Evolutionary conservation across 2,888 invertebrate genomes (phyloP).

Genomic region (Eurytoma adleriae): DNA sequence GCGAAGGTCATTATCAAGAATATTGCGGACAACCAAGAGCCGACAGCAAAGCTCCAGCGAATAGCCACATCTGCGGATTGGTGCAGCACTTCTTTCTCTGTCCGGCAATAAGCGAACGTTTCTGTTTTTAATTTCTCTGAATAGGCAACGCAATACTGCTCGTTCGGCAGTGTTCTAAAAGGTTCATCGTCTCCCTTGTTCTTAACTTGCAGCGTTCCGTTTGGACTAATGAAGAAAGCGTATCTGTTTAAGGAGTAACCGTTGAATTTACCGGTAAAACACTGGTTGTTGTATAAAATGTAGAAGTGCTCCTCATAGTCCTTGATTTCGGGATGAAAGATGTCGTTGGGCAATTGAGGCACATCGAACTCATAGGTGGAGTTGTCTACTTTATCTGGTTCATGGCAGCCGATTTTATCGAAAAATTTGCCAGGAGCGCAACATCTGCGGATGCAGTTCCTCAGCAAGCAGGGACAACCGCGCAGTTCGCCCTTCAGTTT

Average conservation of each 20-base stretch:
- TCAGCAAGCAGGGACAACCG: constrained; percentile 44
- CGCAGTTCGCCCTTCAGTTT: not conserved
- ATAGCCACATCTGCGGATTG: not conserved
- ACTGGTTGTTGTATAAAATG: constrained; percentile 1
- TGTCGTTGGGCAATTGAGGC: constrained; percentile 8
- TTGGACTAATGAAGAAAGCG: no score
- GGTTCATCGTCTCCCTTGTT: not conserved
- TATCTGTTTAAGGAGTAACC: no score
- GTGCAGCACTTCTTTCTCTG: fast-evolving
- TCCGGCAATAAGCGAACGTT: not conserved
- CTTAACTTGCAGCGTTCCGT: not conserved
- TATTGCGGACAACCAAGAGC: constrained; percentile 60
- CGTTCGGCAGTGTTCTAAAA: not conserved
- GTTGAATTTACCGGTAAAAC: not conserved
- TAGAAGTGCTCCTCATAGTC: constrained; percentile 33
- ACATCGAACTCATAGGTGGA: not conserved
- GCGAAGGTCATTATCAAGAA: constrained; percentile 67
- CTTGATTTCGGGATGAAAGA: not conserved
- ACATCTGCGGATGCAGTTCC: constrained; percentile 39
- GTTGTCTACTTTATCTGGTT: not conserved
- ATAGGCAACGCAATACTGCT: constrained; percentile 33
- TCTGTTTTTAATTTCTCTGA: not conserved
- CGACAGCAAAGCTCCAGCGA: constrained; percentile 10
- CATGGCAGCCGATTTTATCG: not conserved
- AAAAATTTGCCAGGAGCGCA: constrained; percentile 10